Percentiles rank a stretch among this genome's conserved stretches.
Conservation (phyloP, 1,140 invertebrate genomes). For the Drusus annulatus region DNA sequence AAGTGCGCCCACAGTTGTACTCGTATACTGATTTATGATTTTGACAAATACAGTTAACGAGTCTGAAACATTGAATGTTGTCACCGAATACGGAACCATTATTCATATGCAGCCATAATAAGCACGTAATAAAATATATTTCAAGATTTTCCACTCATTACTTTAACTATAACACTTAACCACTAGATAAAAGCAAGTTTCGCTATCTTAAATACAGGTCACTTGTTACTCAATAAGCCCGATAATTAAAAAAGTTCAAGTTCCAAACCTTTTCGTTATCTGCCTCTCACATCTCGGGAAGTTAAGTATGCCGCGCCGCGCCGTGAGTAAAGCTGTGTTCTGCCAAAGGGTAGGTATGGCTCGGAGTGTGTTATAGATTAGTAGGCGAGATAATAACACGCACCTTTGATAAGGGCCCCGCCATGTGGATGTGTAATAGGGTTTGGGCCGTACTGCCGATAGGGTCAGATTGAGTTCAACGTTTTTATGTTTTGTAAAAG, state of each 20-base stretch:
- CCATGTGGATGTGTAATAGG: conserved; percentile 42
- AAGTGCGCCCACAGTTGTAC: too few relatives aligned
- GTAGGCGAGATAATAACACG: conserved; percentile 39
- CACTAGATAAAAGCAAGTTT: too few relatives aligned
- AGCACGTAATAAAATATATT: too few relatives aligned
- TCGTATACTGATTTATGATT: too few relatives aligned
- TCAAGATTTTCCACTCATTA: too few relatives aligned
- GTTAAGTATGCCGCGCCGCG: too few relatives aligned
- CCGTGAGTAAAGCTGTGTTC: conserved; percentile 12
- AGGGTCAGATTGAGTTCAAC: conserved; percentile 51
- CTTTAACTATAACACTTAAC: too few relatives aligned
- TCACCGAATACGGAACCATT: too few relatives aligned
- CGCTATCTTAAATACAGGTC: conserved; percentile 8
- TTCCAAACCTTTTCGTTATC: conserved; percentile 2
- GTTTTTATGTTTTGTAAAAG: conserved; percentile 57
- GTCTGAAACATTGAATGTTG: too few relatives aligned
- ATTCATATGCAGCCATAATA: too few relatives aligned
- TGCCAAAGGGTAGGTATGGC: neutral
- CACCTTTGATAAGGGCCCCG: conserved; percentile 21
- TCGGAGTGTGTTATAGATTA: conserved; percentile 17
- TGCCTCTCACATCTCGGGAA: conserved; percentile 12
- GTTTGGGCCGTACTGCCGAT: conserved; percentile 47
- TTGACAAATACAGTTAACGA: too few relatives aligned
- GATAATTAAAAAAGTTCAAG: conserved; percentile 7
- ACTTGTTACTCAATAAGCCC: neutral